These are phyloP conservation scores for Tillus elongatus DNA, from an alignment of 2,888 invertebrate species.

Conservation along the genomic window DNA sequence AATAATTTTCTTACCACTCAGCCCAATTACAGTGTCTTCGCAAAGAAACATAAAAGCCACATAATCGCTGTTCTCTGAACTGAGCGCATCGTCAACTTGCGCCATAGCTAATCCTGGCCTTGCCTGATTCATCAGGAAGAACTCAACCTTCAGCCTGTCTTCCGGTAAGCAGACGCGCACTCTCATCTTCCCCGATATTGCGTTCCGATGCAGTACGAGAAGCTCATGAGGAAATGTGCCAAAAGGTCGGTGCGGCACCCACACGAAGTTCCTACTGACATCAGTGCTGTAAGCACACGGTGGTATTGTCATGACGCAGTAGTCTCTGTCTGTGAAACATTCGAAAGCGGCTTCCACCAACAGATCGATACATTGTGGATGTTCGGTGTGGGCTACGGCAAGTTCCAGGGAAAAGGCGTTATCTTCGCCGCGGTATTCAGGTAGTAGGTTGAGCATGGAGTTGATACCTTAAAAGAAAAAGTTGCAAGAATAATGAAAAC, in stretches of 20 bases:
- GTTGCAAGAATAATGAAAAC: too few species aligned
- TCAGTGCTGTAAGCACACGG: slow-evolving; percentile 40
- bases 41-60: slow-evolving; percentile 26
- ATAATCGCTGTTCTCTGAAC: slow-evolving; percentile 19
- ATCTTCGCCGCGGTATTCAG: slow-evolving; percentile 36
- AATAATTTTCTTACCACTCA: neutral
- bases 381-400: slow-evolving; percentile 47
- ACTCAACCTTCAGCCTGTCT: slow-evolving; percentile 22
- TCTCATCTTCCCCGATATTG: slow-evolving; percentile 25
- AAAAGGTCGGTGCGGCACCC: slow-evolving; percentile 33
- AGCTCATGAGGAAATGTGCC: slow-evolving; percentile 41
- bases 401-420: slow-evolving; percentile 58
- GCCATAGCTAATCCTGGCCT: slow-evolving; percentile 16
- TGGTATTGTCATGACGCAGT: slow-evolving; percentile 52
- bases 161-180: slow-evolving; percentile 19
- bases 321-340: slow-evolving; percentile 55
- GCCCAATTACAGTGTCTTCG: slow-evolving; percentile 22
- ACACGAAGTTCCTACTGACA: slow-evolving; percentile 18
- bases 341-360: slow-evolving; percentile 59
- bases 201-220: slow-evolving; percentile 40
- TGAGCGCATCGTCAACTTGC: too few species aligned
- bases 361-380: slow-evolving; percentile 48
- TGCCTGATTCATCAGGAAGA: slow-evolving; percentile 25
- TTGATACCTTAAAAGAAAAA: too few species aligned
- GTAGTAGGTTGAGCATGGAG: too few species aligned